Percentiles rank a stretch among this genome's conserved stretches.
phyloP scores from a whole-genome alignment of 2,113 vertebrate species.

The Agapornis roseicollis region DNA sequence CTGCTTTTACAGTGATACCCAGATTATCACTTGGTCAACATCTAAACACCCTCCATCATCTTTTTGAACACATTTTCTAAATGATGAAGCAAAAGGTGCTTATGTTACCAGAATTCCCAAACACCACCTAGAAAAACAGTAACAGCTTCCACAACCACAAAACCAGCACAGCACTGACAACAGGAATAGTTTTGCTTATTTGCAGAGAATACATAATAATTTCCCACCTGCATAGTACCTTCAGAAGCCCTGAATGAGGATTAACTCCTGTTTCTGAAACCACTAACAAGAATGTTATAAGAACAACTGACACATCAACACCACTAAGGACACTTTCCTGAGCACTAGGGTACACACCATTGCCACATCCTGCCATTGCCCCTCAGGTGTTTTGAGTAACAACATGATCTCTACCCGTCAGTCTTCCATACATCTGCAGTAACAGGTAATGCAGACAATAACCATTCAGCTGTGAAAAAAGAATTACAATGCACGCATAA shows the following conservation, averaged over 20 bases:
- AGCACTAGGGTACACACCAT: rapidly evolving
- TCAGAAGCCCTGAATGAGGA: background rate
- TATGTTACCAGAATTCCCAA: background rate
- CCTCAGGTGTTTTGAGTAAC: background rate
- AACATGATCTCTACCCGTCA: background rate
- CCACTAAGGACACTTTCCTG: too few relatives aligned
- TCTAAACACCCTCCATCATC: background rate
- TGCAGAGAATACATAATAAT: background rate
- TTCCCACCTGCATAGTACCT: background rate
- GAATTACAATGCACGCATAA: rapidly evolving
- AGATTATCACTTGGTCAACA: background rate
- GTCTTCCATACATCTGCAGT: background rate
- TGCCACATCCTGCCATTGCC: background rate
- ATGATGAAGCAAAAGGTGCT: background rate
- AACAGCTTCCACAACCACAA: background rate
- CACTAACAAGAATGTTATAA: background rate
- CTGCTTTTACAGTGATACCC: background rate
- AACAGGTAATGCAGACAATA: background rate
- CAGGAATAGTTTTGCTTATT: background rate
- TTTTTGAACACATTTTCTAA: background rate
- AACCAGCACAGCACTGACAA: background rate
- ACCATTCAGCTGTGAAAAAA: background rate
- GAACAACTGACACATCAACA: background rate
- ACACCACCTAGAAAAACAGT: background rate
- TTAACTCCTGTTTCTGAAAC: background rate